Evolutionary conservation across 2,888 invertebrate species (phyloP).

Genomic region (Cinara cedri): DNA sequence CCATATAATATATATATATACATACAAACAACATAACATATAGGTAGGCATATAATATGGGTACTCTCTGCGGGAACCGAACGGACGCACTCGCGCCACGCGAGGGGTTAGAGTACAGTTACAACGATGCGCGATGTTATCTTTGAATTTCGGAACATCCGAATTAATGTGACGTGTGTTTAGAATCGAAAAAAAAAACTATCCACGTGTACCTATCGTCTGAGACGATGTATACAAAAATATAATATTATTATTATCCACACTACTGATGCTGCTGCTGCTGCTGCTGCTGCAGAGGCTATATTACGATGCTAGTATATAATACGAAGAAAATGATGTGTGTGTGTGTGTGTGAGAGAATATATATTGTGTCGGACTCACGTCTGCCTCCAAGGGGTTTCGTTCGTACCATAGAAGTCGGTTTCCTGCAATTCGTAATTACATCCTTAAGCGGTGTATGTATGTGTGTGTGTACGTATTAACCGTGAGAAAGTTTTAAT

Average conservation of each 20-base stretch:
- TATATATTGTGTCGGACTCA: conserved; percentile 20
- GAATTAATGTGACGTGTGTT: conserved; percentile 41
- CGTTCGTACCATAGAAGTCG: conserved; percentile 36
- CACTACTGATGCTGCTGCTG: too few relatives aligned
- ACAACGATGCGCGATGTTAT: conserved; percentile 7
- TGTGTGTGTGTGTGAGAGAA: neutral
- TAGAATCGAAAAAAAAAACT: conserved; percentile 21
- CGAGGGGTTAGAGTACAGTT: conserved; percentile 41
- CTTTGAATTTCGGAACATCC: conserved; percentile 4
- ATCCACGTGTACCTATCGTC: neutral
- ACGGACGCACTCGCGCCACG: neutral
- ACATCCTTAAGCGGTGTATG: conserved; percentile 39
- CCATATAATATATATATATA: neutral
- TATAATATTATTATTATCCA: neutral
- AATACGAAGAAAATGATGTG: neutral
- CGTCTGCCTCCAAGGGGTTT: conserved; percentile 50
- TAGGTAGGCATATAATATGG: too few relatives aligned
- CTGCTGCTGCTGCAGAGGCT: too few relatives aligned
- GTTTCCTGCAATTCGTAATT: conserved; percentile 50
- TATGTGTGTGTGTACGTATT: neutral
- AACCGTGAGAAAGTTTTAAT: conserved; percentile 45
- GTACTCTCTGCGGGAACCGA: conserved; percentile 17
- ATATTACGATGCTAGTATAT: too few relatives aligned
- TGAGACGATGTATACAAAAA: conserved; percentile 10
- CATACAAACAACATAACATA: neutral